Conservation (phyloP, 2,888 invertebrate genomes). For the Caenorhabditis virilis region DNA sequence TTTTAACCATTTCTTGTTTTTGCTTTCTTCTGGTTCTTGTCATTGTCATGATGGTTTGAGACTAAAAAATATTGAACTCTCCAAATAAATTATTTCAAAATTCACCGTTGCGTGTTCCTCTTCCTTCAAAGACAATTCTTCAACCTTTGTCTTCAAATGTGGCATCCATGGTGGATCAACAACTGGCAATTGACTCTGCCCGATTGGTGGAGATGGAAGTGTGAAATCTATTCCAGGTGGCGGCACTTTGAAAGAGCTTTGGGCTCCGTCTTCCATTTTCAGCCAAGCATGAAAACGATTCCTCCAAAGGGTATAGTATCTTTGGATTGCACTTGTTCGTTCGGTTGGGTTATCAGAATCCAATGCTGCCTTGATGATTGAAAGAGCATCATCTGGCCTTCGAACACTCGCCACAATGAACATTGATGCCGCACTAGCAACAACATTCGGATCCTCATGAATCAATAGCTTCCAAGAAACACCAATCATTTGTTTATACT, state of each 20-base stretch:
- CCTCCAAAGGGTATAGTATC: conserved; percentile 94
- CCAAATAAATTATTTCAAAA: background rate
- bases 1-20: conserved; percentile 94
- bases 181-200: conserved; percentile 76
- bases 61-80: conserved; percentile 38
- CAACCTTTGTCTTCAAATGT: conserved; percentile 94
- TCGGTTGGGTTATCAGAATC: conserved; percentile 83
- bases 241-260: conserved; percentile 90
- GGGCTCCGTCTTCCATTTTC: conserved; percentile 96
- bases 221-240: conserved; percentile 99
- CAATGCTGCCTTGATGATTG: conserved; percentile 85
- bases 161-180: conserved; percentile 97
- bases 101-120: conserved; percentile 76
- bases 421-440: conserved; percentile 77
- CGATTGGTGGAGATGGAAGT: conserved; percentile 95
- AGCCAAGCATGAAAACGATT: conserved; percentile 98
- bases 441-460: conserved; percentile 79
- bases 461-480: conserved; percentile 93
- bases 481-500: conserved; percentile 78
- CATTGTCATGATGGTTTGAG: conserved; percentile 81
- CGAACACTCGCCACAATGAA: conserved; percentile 92
- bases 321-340: conserved; percentile 80
- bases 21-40: conserved; percentile 98
- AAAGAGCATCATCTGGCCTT: conserved; percentile 85
- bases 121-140: conserved; percentile 97